These are phyloP conservation scores for Notolabrus celidotus DNA, from an alignment of 2,797 vertebrate species.

Conservation along the genomic window DNA sequence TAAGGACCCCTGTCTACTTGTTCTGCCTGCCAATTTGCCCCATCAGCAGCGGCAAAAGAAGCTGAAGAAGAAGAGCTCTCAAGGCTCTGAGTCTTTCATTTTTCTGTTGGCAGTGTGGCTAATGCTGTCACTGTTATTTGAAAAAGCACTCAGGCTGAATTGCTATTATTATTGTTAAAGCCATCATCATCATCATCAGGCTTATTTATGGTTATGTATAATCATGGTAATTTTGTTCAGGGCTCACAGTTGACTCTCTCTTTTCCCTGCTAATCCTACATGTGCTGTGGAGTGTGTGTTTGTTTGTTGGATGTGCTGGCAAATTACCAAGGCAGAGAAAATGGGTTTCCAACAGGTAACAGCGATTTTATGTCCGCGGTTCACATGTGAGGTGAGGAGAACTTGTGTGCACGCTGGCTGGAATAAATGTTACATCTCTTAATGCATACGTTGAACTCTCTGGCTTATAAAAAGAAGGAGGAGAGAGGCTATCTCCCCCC, in stretches of 20 bases:
- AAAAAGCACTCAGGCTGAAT: slow-evolving; percentile 81
- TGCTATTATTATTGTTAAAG: slow-evolving; percentile 83
- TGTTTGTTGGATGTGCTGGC: slow-evolving; percentile 42
- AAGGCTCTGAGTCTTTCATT: slow-evolving; percentile 74
- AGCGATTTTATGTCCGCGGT: slow-evolving; percentile 47
- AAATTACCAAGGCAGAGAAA: slow-evolving; percentile 71
- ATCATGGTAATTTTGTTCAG: slow-evolving; percentile 81
- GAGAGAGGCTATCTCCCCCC: not conserved
- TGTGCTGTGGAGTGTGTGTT: slow-evolving; percentile 32
- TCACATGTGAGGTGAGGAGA: slow-evolving; percentile 39
- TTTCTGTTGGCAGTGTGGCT: slow-evolving; percentile 74
- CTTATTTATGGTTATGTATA: slow-evolving; percentile 81
- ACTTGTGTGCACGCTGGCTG: slow-evolving; percentile 4
- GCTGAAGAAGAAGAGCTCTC: slow-evolving; percentile 64
- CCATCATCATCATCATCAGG: slow-evolving; percentile 77
- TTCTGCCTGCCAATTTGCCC: slow-evolving; percentile 77
- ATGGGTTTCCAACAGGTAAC: slow-evolving; percentile 61
- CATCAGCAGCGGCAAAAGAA: slow-evolving; percentile 66
- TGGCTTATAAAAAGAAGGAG: slow-evolving; percentile 9
- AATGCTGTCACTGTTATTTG: slow-evolving; percentile 80
- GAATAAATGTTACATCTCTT: slow-evolving; percentile 33
- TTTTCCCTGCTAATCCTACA: slow-evolving; percentile 61
- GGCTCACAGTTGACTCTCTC: slow-evolving; percentile 69
- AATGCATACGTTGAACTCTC: slow-evolving; percentile 51
- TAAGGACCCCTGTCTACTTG: slow-evolving; percentile 72